These are phyloP conservation scores for Alloscopus bannaensis DNA, from an alignment of 2,888 invertebrate genomes.

Conservation along the genomic window DNA sequence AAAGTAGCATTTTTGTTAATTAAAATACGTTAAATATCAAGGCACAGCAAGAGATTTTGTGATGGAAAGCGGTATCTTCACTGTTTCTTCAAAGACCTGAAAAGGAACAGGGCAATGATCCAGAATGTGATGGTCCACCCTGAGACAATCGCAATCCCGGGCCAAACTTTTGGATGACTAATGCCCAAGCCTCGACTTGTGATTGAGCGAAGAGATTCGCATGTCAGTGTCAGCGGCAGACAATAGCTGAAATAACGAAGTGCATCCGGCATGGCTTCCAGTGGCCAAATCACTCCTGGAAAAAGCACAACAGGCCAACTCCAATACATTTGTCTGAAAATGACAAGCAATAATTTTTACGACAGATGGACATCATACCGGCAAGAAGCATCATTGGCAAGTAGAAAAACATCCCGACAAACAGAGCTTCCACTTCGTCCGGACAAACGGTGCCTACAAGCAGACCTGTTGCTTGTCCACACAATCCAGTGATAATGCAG, in stretches of 20 bases:
- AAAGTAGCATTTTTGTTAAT: no score
- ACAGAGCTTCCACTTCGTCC: constrained; percentile 57
- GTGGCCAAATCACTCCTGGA: constrained; percentile 43
- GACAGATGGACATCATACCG: constrained; percentile 6
- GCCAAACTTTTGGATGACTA: constrained; percentile 42
- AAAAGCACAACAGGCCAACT: background rate
- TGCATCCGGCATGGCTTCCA: constrained; percentile 41
- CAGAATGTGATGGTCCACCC: constrained; percentile 48
- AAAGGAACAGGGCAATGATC: constrained; percentile 29
- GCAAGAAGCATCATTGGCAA: constrained; percentile 56
- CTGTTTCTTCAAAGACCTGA: constrained; percentile 46
- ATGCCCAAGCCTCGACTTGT: constrained; percentile 47
- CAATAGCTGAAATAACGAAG: constrained; percentile 51
- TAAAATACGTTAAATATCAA: no score
- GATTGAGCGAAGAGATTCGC: constrained; percentile 50
- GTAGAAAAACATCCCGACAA: constrained; percentile 57
- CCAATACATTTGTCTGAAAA: no score
- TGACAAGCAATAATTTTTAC: no score
- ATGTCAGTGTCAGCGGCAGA: constrained; percentile 49
- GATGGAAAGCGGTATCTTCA: constrained; percentile 1
- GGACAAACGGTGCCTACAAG: constrained; percentile 48
- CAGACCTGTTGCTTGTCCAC: constrained; percentile 52
- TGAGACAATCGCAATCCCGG: constrained; percentile 33
- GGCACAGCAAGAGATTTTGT: no score
- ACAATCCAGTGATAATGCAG: constrained; percentile 46